Evolutionary conservation across 37 sponge, comb jelly and placozoan species (phyloP), one percentile per base, ranked within the genome.

Genomic region (Spongilla lacustris): DNA sequence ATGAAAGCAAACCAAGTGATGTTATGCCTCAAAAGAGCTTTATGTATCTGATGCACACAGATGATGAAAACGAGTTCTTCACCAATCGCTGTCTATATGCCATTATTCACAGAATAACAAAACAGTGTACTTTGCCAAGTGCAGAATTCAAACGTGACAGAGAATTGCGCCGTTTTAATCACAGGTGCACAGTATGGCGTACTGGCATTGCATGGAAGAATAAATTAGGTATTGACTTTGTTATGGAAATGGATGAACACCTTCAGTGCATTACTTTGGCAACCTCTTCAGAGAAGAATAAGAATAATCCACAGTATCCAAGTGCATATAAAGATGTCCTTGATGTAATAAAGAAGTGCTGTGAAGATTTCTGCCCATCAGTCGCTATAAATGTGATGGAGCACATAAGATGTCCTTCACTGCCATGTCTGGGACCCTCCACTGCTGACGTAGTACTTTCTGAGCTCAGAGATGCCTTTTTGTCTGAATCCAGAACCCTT

Each of bases 1-100:
- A 58, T 34, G n/a, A 33, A 13, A 14, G 1, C 21, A 10, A 17
- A 58, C 58, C 58, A 14, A 58, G 12, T 6, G 58, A 58, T 17
- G 21, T 1, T 17, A 58, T 17, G 1, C 12, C 12, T 17, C 12
- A 8, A 17, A 0, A 58, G 4, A 58, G 58, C 58, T 58, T 58
- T 58, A 17, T 58, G 21, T 58, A 1, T 8, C 58, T 1, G 58
- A 6, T 58, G 58, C 21, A 58, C 58, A 58, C 58, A 58, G 14
- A 8, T 1, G 11, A 17, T 58, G 58, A 17, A 58, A 58, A 17
- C 19, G 41, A 77, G 24, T 68, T 35, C 28, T 77, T 85, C 30
- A 33, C 68, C 22, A 4, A 73, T 67, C 77, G 86, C 36, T 85
- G 77, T 77, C 86, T 85, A 8, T 79, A 85, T 58, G 68, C 70